Percentiles rank a stretch among this genome's conserved stretches.
These are phyloP conservation scores for Cephalopholis sonnerati DNA, from an alignment of 2,113 vertebrate genomes.

Conservation along the genomic window DNA sequence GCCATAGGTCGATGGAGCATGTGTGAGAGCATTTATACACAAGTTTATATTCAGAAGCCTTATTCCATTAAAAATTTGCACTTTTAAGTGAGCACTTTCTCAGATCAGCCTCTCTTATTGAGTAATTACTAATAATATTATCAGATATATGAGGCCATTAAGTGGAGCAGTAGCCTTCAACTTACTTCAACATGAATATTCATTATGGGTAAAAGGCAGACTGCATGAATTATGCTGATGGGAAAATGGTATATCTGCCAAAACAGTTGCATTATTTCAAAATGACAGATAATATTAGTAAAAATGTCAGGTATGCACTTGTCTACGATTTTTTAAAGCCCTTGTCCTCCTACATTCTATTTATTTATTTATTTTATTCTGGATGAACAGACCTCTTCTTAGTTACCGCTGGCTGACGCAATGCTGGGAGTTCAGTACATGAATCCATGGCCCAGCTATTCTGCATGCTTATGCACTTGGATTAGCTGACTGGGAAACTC, in stretches of 20 bases:
- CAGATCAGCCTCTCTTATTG: neutral
- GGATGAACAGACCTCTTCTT: neutral
- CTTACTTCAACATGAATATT: conserved; percentile 2
- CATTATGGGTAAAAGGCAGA: neutral
- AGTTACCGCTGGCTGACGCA: neutral
- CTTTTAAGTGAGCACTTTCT: neutral
- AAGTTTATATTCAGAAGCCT: neutral
- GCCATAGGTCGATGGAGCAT: too few relatives aligned
- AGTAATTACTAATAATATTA: neutral
- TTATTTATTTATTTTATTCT: too few relatives aligned
- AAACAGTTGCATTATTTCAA: neutral
- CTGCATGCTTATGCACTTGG: neutral
- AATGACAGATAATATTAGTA: neutral
- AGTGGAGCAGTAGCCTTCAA: neutral
- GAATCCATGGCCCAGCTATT: neutral
- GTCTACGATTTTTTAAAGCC: neutral
- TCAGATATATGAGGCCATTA: neutral
- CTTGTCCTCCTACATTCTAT: neutral
- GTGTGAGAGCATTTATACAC: neutral
- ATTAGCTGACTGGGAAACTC: neutral
- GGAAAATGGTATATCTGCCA: neutral
- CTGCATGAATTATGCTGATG: neutral
- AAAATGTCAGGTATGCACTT: neutral
- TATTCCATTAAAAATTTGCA: neutral
- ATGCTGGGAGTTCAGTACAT: neutral